Conservation (phyloP, 2,113 vertebrate species). For the Anarrhichthys ocellatus region DNA sequence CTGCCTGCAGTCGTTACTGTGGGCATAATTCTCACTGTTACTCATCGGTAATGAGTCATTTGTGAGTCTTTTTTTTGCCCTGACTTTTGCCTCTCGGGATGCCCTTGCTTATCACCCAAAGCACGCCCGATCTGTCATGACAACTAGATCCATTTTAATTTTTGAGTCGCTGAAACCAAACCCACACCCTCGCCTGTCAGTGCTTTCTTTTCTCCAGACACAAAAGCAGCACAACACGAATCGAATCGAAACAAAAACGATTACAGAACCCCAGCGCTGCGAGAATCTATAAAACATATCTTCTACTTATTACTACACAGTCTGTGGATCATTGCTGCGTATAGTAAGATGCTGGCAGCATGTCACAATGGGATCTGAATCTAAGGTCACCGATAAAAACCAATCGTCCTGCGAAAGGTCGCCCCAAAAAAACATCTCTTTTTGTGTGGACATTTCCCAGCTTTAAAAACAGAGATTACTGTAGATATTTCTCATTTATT, state of each 20-base stretch:
- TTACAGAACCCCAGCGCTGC: neutral
- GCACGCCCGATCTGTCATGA: neutral
- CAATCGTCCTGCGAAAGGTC: neutral
- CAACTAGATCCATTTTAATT: neutral
- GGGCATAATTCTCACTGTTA: neutral
- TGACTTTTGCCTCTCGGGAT: conserved; percentile 23
- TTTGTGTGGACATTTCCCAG: neutral
- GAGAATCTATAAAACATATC: conserved; percentile 19
- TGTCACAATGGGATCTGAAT: too few relatives aligned
- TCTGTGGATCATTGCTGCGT: neutral
- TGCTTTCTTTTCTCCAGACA: neutral
- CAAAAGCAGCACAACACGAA: neutral
- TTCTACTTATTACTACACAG: neutral
- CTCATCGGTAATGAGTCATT: neutral
- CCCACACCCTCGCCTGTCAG: neutral
- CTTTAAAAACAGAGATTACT: neutral
- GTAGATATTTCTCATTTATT: neutral
- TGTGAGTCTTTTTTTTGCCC: neutral
- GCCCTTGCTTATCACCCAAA: neutral
- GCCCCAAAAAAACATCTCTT: too few relatives aligned
- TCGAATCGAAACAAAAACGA: conserved; percentile 28
- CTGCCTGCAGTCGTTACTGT: neutral
- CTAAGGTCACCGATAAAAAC: too few relatives aligned
- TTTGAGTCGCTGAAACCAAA: neutral
- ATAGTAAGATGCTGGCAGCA: too few relatives aligned